A percentile compares a stretch with the other conserved stretches of the same genome.
Evolutionary conservation across 2,888 invertebrate genomes (phyloP).

Genomic region (Chironomus riparius): DNA sequence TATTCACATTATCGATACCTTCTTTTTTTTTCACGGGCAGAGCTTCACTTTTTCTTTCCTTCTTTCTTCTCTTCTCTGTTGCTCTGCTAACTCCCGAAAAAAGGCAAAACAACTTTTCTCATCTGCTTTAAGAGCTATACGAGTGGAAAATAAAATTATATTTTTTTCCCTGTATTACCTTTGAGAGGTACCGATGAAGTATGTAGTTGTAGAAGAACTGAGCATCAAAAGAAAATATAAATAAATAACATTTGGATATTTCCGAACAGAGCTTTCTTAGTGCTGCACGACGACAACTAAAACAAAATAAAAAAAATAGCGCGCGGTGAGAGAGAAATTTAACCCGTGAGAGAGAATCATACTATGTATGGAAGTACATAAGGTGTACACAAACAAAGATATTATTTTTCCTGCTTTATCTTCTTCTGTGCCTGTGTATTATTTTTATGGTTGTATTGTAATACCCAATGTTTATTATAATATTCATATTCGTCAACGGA

Average conservation of each 20-base stretch:
- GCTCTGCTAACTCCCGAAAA: not conserved
- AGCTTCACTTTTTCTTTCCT: conserved; percentile 4
- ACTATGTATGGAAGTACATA: not conserved
- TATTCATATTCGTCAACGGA: not conserved
- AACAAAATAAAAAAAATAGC: not conserved
- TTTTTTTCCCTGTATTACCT: too few relatives aligned
- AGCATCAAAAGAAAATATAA: not conserved
- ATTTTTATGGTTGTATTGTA: not conserved
- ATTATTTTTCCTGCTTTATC: not conserved
- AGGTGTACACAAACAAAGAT: not conserved
- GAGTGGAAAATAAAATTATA: too few relatives aligned
- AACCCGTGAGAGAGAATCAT: not conserved
- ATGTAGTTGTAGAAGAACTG: conserved; percentile 24
- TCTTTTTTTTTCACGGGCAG: not conserved
- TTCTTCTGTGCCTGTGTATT: not conserved
- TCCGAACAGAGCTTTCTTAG: not conserved
- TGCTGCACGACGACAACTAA: not conserved
- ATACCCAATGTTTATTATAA: too few relatives aligned
- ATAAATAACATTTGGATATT: not conserved
- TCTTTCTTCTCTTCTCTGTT: not conserved
- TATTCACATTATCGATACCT: conserved; percentile 28
- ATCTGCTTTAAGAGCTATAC: not conserved
- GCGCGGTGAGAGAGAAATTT: not conserved
- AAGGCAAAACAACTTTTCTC: not conserved
- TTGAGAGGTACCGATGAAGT: not conserved